Conservation (phyloP, 1,140 invertebrate genomes). For the Caenorhabditis remanei region DNA sequence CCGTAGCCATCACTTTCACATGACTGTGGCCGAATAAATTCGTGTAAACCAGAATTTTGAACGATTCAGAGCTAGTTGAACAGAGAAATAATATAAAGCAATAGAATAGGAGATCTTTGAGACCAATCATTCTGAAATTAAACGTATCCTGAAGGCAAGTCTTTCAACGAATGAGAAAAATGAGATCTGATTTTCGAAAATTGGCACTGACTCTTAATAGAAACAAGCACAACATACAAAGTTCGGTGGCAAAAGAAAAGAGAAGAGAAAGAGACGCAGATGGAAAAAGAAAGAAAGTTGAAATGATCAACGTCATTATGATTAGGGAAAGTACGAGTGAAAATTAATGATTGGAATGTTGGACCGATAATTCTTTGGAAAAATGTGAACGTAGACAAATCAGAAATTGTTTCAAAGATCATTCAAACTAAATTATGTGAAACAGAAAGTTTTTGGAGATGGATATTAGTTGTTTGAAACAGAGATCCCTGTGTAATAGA, state of each 20-base stretch:
- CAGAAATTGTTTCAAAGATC: background rate
- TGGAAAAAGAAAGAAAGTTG: background rate
- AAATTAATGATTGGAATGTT: background rate
- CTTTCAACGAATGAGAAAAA: background rate
- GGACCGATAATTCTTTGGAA: too few species aligned
- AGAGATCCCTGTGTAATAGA: too few species aligned
- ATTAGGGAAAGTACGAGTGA: background rate
- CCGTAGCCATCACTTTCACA: background rate
- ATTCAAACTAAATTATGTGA: too few species aligned
- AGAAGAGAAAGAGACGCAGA: background rate
- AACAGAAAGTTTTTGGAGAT: too few species aligned
- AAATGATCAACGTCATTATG: background rate
- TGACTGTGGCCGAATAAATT: conserved; percentile 35
- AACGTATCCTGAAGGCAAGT: too few species aligned
- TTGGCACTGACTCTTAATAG: background rate
- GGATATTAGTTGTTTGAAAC: too few species aligned
- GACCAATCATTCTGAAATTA: background rate
- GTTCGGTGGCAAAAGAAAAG: background rate
- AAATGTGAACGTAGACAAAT: too few species aligned
- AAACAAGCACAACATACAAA: background rate
- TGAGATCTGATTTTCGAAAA: background rate
- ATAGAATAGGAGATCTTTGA: background rate
- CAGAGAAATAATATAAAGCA: background rate
- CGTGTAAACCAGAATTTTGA: conserved; percentile 14
- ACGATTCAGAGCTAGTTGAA: background rate